These are phyloP conservation scores for Rhadinocentrus ornatus DNA, from an alignment of 2,797 vertebrate species.

Conservation along the genomic window DNA sequence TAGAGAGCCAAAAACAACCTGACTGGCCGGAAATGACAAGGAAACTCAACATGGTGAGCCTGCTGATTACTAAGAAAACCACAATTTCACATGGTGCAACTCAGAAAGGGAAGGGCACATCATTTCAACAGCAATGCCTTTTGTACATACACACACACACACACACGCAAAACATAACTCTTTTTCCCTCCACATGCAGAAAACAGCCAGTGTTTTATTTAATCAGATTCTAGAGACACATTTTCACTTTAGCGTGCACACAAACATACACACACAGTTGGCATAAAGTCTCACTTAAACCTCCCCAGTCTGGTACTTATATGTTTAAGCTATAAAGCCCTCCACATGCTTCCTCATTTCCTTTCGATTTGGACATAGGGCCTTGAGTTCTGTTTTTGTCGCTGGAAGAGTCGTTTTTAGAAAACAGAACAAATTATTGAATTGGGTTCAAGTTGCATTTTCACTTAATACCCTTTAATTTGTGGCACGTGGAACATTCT, in stretches of 20 bases:
- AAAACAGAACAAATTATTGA: background rate
- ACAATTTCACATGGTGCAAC: background rate
- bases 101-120: slow-evolving; percentile 10
- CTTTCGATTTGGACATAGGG: slow-evolving; percentile 28
- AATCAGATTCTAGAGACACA: slow-evolving; percentile 1
- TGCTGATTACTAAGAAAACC: slow-evolving; percentile 37
- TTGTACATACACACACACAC: background rate
- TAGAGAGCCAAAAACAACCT: slow-evolving; percentile 36
- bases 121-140: slow-evolving; percentile 2
- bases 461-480: slow-evolving; percentile 1
- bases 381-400: slow-evolving; percentile 23
- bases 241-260: background rate
- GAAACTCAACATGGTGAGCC: slow-evolving; percentile 39
- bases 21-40: slow-evolving; percentile 41
- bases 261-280: background rate
- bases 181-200: background rate
- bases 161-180: background rate
- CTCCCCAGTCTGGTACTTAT: slow-evolving; percentile 39
- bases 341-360: slow-evolving; percentile 51
- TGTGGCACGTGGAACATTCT: background rate
- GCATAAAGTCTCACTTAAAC: slow-evolving; percentile 19
- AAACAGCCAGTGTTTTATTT: slow-evolving; percentile 1
- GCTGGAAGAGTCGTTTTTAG: slow-evolving; percentile 16
- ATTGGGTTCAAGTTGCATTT: slow-evolving; percentile 17
- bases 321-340: slow-evolving; percentile 43